Evolutionary conservation across 1,140 invertebrate species (phyloP).

Genomic region (Drosophila arawakana): DNA sequence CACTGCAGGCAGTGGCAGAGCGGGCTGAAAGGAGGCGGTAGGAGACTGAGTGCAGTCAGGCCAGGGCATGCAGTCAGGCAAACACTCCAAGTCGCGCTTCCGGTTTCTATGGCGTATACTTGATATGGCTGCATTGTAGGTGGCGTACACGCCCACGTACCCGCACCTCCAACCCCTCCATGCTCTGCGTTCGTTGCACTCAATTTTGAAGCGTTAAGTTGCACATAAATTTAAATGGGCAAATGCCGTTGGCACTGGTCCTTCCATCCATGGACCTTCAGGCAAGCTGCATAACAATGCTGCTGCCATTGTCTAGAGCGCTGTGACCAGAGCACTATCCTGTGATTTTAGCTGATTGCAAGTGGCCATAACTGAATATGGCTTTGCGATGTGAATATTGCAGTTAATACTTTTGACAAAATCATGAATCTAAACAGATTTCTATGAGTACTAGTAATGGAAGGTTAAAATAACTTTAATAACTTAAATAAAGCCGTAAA

Average conservation of each 20-base stretch:
- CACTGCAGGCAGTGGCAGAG: slow-evolving; percentile 48
- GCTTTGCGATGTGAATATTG: slow-evolving; percentile 26
- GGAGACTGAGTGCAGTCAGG: slow-evolving; percentile 46
- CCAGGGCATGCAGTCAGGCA: slow-evolving; percentile 62
- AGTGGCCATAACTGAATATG: slow-evolving; percentile 11
- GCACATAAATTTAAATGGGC: slow-evolving; percentile 81
- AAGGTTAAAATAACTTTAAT: no score
- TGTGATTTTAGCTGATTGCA: slow-evolving; percentile 52
- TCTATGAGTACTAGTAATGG: background rate
- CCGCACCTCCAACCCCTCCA: background rate
- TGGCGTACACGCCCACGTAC: slow-evolving; percentile 22
- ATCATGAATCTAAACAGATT: slow-evolving; percentile 8
- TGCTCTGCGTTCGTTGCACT: slow-evolving; percentile 74
- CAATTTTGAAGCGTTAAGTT: slow-evolving; percentile 83
- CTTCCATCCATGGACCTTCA: background rate
- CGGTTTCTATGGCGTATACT: slow-evolving; percentile 78
- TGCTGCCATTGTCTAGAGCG: slow-evolving; percentile 11
- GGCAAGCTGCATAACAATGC: slow-evolving; percentile 49
- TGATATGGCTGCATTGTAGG: slow-evolving; percentile 69
- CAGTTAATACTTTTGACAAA: slow-evolving; percentile 66
- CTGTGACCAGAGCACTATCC: slow-evolving; percentile 11
- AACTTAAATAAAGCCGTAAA: no score
- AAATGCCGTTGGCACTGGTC: slow-evolving; percentile 3
- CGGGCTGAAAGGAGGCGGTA: slow-evolving; percentile 39
- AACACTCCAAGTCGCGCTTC: slow-evolving; percentile 79